Evolutionary conservation across 2,113 vertebrate genomes (phyloP), one percentile per base, ranked within the genome.

Genomic region (Dicerorhinus sumatrensis): DNA sequence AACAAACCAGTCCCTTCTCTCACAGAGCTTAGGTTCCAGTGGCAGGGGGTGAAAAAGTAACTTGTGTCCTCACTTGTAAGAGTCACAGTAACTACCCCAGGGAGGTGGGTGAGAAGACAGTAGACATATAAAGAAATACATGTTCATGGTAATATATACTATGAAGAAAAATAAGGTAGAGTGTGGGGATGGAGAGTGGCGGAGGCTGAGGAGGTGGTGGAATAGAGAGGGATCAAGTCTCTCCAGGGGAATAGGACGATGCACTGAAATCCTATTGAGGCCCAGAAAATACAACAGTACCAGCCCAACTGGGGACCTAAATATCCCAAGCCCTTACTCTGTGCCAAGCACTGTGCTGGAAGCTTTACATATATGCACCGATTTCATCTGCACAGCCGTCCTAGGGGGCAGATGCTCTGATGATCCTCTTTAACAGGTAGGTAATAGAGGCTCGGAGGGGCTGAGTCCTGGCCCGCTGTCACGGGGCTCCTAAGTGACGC

Each of bases 401-500:
- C 25, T n/a, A 17, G 36, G 21, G 33, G 29, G 33, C 39, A 46
- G 17, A 39, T 18, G 6, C n/a, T 77, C 65, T 82, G 27, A n/a
- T 33, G 36, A 36, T 25, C 54, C 42, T 25, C 27, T 85, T 92
- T 56, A 39, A 67, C 0, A 83, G 33, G 67, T 20, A 63, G 23
- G 48, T 72, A 73, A 36, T 3, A 14, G 42, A 81, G 25, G 3
- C 33, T 60, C 4, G 10, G 63, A 56, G 31, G 27, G 11, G 1
- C 39, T 62, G 27, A 36, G 29, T 23, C 18, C 6, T n/a, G 6
- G 6, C 8, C 14, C 1, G 63, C 17, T 18, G 0, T 75, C 58
- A 20, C 14, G 0, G n/a, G 33, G 8, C 23, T 8, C 18, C 0
- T 27, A 27, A 21, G 42, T 9, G 58, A 48, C 1, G 16, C n/a